These are phyloP conservation scores for Volucella bombylans DNA, from an alignment of 2,888 invertebrate genomes.

Conservation along the genomic window DNA sequence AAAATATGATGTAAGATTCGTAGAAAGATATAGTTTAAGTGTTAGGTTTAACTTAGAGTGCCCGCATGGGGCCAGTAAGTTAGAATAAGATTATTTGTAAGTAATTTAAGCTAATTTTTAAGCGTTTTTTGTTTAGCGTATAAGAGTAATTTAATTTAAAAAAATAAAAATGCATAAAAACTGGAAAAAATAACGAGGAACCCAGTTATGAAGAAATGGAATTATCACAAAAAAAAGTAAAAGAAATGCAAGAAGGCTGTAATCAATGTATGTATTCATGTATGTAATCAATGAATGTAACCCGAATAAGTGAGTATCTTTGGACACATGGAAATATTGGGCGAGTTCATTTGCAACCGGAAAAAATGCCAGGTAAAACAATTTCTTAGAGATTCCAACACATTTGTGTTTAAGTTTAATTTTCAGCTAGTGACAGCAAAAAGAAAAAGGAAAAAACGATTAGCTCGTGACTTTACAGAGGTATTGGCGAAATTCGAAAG, in stretches of 20 bases:
- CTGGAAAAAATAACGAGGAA: no score
- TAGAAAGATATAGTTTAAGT: no score
- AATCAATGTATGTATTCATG: slow-evolving; percentile 93
- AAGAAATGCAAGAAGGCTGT: slow-evolving; percentile 91
- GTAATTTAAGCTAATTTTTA: no score
- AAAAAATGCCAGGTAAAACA: slow-evolving; percentile 77
- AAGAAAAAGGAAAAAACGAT: slow-evolving; percentile 82
- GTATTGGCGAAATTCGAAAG: slow-evolving; percentile 98
- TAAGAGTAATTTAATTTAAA: no score
- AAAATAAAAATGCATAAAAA: no score
- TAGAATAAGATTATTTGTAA: no score
- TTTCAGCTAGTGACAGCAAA: slow-evolving; percentile 72
- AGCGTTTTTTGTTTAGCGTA: no score
- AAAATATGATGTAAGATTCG: no score
- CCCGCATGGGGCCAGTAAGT: no score
- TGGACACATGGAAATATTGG: slow-evolving; percentile 91
- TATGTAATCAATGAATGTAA: slow-evolving; percentile 96
- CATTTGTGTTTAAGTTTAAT: neutral
- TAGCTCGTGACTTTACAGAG: slow-evolving; percentile 89
- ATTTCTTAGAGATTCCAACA: slow-evolving; percentile 1
- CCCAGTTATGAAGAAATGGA: slow-evolving; percentile 48
- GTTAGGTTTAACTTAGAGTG: no score
- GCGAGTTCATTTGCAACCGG: slow-evolving; percentile 91
- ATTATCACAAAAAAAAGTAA: slow-evolving; percentile 39
- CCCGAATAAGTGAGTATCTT: slow-evolving; percentile 91